phyloP scores from a whole-genome alignment of 2,113 vertebrate genomes.

The Uropsilus gracilis region DNA sequence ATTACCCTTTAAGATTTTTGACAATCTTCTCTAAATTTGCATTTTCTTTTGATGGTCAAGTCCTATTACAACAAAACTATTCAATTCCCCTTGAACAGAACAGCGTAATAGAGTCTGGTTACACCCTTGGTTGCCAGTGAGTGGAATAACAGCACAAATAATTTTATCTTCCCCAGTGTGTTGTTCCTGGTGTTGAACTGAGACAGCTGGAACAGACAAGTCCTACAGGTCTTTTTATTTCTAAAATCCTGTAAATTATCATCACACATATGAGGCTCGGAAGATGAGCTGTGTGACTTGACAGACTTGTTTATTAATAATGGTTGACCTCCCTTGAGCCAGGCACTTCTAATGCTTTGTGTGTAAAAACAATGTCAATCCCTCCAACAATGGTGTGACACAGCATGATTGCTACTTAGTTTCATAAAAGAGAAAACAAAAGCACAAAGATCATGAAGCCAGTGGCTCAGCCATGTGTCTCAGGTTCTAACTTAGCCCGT shows the following conservation, averaged over 20 bases:
- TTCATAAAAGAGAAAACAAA: slow-evolving; percentile 14
- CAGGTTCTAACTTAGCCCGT: neutral
- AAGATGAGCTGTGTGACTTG: neutral
- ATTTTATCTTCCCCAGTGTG: neutral
- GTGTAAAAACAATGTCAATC: neutral
- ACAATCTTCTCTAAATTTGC: neutral
- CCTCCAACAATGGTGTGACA: neutral
- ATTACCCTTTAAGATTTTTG: neutral
- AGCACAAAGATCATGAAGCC: neutral
- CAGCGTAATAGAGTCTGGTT: neutral
- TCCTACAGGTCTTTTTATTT: neutral
- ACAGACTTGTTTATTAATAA: slow-evolving; percentile 4
- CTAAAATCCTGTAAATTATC: neutral
- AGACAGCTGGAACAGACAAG: neutral
- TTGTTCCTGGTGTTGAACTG: slow-evolving; percentile 2
- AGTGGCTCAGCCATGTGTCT: neutral
- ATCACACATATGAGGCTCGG: neutral
- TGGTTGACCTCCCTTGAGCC: neutral
- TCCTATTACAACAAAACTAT: neutral
- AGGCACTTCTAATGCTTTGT: neutral
- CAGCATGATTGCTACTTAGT: neutral
- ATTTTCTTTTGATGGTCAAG: neutral
- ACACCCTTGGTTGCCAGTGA: neutral
- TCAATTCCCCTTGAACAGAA: neutral
- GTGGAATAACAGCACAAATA: neutral